These are phyloP conservation scores for Amitus sp. DNA, from an alignment of 2,888 invertebrate genomes.

Conservation along the genomic window DNA sequence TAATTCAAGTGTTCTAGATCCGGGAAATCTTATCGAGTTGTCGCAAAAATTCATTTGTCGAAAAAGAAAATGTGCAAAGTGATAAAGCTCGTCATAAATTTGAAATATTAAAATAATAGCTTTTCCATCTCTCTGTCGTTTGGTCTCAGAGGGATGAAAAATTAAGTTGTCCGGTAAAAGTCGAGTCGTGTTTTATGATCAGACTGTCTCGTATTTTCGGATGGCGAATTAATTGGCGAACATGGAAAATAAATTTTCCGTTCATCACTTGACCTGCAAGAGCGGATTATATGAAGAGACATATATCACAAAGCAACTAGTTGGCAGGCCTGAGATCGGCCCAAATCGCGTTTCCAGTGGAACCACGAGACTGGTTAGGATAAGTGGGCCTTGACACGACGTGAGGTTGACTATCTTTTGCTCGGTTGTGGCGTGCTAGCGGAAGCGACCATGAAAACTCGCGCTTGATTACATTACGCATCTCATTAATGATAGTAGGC, in stretches of 20 bases:
- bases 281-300: conserved; percentile 26
- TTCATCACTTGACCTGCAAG: conserved; percentile 26
- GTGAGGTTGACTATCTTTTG: conserved; percentile 26
- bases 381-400: conserved; percentile 39
- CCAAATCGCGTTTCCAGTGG: conserved; percentile 37
- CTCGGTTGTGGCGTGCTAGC: conserved; percentile 29
- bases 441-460: conserved; percentile 20
- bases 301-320: conserved; percentile 31
- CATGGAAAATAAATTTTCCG: conserved; percentile 25
- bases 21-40: no score
- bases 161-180: background rate
- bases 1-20: no score
- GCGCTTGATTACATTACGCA: background rate
- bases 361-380: conserved; percentile 31
- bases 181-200: background rate
- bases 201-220: background rate
- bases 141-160: background rate
- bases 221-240: conserved; percentile 17
- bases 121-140: background rate
- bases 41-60: background rate
- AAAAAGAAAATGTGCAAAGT: background rate
- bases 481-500: background rate
- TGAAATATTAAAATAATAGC: background rate
- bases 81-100: background rate
- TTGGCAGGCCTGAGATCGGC: conserved; percentile 36